A percentile compares a stretch with the other conserved stretches of the same genome.
phyloP scores from a whole-genome alignment of 2,797 vertebrate genomes.

The Ctenosaura bakeri region DNA sequence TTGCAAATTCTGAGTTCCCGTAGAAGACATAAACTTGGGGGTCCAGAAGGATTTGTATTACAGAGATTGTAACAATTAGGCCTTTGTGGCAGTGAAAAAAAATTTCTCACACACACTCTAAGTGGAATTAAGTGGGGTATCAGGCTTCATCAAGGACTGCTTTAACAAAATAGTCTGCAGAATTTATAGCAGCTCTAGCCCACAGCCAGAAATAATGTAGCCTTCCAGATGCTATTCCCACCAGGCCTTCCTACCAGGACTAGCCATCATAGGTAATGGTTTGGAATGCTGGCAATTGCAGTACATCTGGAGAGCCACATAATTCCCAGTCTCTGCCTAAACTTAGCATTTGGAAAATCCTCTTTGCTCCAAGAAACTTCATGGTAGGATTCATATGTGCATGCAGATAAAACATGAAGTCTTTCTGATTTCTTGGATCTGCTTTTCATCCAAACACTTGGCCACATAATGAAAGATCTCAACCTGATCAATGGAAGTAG shows the following conservation, averaged over 20 bases:
- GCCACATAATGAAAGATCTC: not conserved
- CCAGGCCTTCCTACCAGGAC: no score
- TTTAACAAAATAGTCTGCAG: conserved; percentile 1
- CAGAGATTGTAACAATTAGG: not conserved
- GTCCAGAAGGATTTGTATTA: not conserved
- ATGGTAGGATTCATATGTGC: not conserved
- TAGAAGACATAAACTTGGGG: not conserved
- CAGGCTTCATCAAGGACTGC: not conserved
- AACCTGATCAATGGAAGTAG: not conserved
- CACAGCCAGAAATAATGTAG: no score
- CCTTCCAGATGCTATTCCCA: no score
- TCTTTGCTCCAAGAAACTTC: conserved; percentile 5
- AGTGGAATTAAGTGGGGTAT: not conserved
- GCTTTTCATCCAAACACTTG: not conserved
- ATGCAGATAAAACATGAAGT: not conserved
- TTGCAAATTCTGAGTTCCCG: not conserved
- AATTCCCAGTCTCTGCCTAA: not conserved
- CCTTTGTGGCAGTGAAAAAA: not conserved
- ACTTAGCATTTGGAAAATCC: not conserved
- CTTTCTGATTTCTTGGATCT: not conserved
- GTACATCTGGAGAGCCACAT: no score
- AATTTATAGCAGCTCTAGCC: not conserved
- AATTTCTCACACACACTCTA: not conserved
- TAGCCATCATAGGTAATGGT: no score
- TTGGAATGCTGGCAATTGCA: no score